A percentile compares a stretch with the other conserved stretches of the same genome.
phyloP scores from a whole-genome alignment of 2,113 vertebrate species.

The Sclerurus mexicanus region DNA sequence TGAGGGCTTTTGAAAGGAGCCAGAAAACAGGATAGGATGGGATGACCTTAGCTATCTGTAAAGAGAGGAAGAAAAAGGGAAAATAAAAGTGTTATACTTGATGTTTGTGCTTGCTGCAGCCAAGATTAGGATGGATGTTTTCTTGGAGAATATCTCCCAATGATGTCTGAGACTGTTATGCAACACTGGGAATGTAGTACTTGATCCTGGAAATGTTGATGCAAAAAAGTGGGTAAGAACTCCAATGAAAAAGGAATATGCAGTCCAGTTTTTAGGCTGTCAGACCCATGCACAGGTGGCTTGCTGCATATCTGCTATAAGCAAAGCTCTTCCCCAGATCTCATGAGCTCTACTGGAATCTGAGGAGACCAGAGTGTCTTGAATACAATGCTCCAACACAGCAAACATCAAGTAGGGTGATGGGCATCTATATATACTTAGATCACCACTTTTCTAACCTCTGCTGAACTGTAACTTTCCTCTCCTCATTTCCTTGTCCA shows the following conservation, averaged over 20 bases:
- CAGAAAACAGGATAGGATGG: not conserved
- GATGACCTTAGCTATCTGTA: not conserved
- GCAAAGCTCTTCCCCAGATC: not conserved
- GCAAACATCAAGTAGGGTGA: not conserved
- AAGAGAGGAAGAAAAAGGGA: not conserved
- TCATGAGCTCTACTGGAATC: not conserved
- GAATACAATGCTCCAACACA: not conserved
- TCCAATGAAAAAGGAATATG: not conserved
- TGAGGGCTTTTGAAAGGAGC: not conserved
- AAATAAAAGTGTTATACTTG: not conserved
- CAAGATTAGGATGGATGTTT: not conserved
- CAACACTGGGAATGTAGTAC: not conserved
- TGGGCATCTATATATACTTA: not conserved
- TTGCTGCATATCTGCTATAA: not conserved
- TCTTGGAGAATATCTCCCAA: not conserved
- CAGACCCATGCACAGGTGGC: not conserved
- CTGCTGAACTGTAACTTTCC: not conserved
- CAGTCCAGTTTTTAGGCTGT: not conserved
- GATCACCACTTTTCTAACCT: not conserved
- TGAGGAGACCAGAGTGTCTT: not conserved
- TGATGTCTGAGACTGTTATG: not conserved
- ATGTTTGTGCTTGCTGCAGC: not conserved
- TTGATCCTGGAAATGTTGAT: not conserved
- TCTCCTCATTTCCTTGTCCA: not conserved
- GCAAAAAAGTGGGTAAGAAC: not conserved